Base-by-base conservation (phyloP, 2,113 vertebrate species). In the Carassius gibelio region DNA sequence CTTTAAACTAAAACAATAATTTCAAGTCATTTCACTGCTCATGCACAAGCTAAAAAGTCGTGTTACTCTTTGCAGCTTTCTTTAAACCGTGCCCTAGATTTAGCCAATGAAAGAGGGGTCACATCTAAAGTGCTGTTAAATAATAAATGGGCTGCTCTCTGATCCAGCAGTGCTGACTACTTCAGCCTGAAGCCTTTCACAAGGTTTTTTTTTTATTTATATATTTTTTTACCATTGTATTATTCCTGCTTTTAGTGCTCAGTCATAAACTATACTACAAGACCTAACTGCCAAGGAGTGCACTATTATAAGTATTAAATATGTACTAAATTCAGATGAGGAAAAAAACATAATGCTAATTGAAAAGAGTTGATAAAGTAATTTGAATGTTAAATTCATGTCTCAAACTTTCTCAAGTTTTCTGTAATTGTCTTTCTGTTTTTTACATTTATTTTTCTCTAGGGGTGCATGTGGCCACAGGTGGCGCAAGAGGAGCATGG, bases 401-500 rank as follows among this genome's bases (percentile, higher is more conserved):
- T 57, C 55, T 57, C 17, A 30, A 57, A 21, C 55, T 17, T 48
- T 17, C 4, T 11, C 36, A 62, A 64, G 34, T 10, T 64, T 38
- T 69, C 0, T 84, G 5, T 64, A 61, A 11, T 75, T 57, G 42
- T 15, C n/a, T 45, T 59, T 42, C 23, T 30, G 42, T 45, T n/a
- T 75, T n/a, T 0, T 79, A 1, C 30, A 23, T 19, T 45, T 26
- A 30, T 79, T 45, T 36, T 74, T 19, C 9, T 71, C 11, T 42
- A 82, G 81, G 48, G 74, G 81, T 86, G 81, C 92, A 95, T 91
- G 92, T 93, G 91, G 92, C 90, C 89, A 71, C 90, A 88, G 88
- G 77, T 91, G 90, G 91, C 76, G 78, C 91, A 88, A 86, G 89
- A 91, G 84, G 93, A 95, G 89, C 88, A 98, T 99, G 98, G 98